Conservation (phyloP, 2,113 vertebrate species). For the Vimba vimba region DNA sequence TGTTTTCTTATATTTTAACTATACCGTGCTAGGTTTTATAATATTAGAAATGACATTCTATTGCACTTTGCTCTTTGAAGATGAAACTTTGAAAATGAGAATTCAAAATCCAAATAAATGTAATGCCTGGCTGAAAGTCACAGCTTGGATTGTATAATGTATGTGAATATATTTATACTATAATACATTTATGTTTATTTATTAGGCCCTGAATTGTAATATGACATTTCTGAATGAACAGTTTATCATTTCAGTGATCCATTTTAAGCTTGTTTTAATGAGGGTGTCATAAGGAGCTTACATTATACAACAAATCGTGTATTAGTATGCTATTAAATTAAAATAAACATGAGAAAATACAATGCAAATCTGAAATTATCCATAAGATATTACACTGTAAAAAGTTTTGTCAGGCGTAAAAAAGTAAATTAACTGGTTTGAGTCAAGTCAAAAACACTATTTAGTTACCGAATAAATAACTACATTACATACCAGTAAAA, state of each 20-base stretch:
- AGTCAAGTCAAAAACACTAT: neutral
- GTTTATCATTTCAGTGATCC: slow-evolving; percentile 4
- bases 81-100: neutral
- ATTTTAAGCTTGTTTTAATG: slow-evolving; percentile 21
- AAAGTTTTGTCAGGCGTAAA: neutral
- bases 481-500: neutral
- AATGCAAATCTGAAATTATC: neutral
- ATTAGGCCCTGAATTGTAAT: neutral
- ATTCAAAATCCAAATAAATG: neutral
- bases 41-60: neutral
- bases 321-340: neutral
- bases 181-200: neutral
- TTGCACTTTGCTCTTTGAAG: neutral
- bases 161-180: neutral
- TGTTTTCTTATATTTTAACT: neutral
- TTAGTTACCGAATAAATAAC: neutral
- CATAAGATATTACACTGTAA: neutral
- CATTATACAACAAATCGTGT: neutral
- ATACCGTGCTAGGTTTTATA: neutral
- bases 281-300: slow-evolving; percentile 9
- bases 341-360: slow-evolving; percentile 1
- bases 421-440: neutral
- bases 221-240: neutral
- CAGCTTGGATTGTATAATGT: neutral
- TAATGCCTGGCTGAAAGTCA: neutral